phyloP scores from a whole-genome alignment of 2,888 invertebrate species.

The Cheilosia soror region DNA sequence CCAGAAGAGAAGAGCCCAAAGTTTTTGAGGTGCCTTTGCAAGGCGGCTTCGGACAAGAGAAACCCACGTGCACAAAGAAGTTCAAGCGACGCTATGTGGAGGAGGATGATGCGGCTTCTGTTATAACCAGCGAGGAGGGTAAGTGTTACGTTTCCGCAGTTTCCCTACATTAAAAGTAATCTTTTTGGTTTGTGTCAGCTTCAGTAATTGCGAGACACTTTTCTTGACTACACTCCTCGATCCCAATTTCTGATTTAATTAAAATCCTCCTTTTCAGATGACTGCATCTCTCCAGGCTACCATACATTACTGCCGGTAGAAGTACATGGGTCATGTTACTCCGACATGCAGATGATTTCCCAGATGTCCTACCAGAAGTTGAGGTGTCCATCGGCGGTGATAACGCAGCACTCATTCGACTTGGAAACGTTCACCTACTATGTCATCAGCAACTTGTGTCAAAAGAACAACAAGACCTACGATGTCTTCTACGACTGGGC shows the following conservation, averaged over 20 bases:
- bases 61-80: conserved; percentile 83
- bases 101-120: conserved; percentile 84
- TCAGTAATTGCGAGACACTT: too few species aligned
- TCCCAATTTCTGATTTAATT: background rate
- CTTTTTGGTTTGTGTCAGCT: too few species aligned
- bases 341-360: conserved; percentile 84
- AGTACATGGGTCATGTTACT: conserved; percentile 83
- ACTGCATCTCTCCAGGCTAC: conserved; percentile 84
- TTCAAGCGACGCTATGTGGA: conserved; percentile 83
- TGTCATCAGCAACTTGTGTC: conserved; percentile 83
- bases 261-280: conserved; percentile 78
- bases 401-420: conserved; percentile 83
- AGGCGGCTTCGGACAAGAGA: conserved; percentile 80
- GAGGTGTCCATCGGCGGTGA: conserved; percentile 82
- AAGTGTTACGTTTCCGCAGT: conserved; percentile 49
- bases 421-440: conserved; percentile 83
- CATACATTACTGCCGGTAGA: conserved; percentile 83
- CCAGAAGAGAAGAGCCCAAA: conserved; percentile 81
- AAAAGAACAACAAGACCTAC: conserved; percentile 83
- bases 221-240: too few species aligned
- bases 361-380: conserved; percentile 82
- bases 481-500: conserved; percentile 84
- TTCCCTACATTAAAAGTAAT: too few species aligned
- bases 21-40: conserved; percentile 82
- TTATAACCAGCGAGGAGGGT: conserved; percentile 84